Conservation (phyloP, 2,888 invertebrate genomes). For the Tetranychus truncatus region DNA sequence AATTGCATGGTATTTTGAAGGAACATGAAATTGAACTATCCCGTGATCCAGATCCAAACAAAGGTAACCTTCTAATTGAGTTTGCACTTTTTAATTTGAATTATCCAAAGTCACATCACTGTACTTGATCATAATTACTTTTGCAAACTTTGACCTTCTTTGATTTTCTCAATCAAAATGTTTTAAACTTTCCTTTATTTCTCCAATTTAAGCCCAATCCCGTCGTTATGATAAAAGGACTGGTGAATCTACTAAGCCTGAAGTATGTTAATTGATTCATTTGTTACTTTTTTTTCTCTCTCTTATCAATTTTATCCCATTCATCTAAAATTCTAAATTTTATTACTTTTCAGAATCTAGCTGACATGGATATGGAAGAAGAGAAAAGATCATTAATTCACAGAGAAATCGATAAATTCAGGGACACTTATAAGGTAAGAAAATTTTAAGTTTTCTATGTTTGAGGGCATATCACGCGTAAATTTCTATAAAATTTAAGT, state of each 20-base stretch:
- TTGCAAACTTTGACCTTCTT: too few species aligned
- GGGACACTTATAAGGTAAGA: conserved; percentile 86
- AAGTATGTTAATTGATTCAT: not conserved
- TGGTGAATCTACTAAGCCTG: conserved; percentile 9
- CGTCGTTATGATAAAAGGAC: conserved; percentile 11
- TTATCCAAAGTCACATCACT: not conserved
- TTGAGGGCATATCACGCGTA: not conserved
- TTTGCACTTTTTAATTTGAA: too few species aligned
- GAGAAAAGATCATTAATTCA: conserved; percentile 89
- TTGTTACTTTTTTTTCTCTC: too few species aligned
- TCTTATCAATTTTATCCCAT: not conserved
- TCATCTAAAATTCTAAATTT: too few species aligned
- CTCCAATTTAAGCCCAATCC: not conserved
- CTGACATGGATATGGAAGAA: conserved; percentile 62
- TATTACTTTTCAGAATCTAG: conserved; percentile 31
- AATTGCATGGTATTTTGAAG: conserved; percentile 57
- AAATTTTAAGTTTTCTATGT: not conserved
- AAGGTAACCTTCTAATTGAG: conserved; percentile 7
- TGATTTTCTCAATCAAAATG: too few species aligned
- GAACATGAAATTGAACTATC: conserved; percentile 54
- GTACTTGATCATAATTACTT: not conserved
- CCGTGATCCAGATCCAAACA: conserved; percentile 28
- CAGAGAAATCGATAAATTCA: conserved; percentile 89
- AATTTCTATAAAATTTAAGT: not conserved
- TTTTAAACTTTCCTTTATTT: too few species aligned